Evolutionary conservation across 2,113 vertebrate genomes (phyloP), one percentile per base, ranked within the genome.

Genomic region (Tichodroma muraria): DNA sequence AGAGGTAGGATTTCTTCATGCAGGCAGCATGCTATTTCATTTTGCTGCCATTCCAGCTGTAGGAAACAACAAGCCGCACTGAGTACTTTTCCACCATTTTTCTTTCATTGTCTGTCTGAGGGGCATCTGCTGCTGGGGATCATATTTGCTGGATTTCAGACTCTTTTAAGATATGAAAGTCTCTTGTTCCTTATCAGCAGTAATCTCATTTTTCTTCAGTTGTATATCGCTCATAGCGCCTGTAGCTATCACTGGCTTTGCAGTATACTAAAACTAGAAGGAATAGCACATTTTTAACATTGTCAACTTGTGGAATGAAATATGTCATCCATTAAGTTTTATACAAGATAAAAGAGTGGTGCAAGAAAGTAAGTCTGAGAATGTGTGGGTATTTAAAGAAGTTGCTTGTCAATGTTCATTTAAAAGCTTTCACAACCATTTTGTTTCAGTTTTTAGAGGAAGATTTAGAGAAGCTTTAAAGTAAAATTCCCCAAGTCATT

Each of bases 131-230:
- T 90, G 59, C 86, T 80, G 33, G 92, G 73, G 85, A 73, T 89
- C 71, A 44, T 91, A 94, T 96, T 91, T 96, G 76, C 80, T 91
- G 92, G 61, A 91, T 96, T 95, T 95, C 88, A 95, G 80, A 47
- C 71, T 94, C 70, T 93, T 93, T 94, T 91, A 97, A 93, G 93
- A 93, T 93, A 91, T 61, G 61, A 86, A 92, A 80, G 49, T 94
- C 93, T 89, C 80, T 88, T 93, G 54, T 89, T 94, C 70, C 47
- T 95, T 95, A 96, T 91, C 95, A 87, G 60, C 50, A 69, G 71
- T 90, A 96, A 91, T 94, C 93, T 95, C 93, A 95, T 94, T 96
- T 95, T 97, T 91, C 84, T 96, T 91, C 75, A 92, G 93, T 93
- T 50, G 4, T 93, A 37, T 92, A 90, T 94, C 10, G 17, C 83